Percentiles rank a stretch among this genome's conserved stretches.
Evolutionary conservation across 2,888 invertebrate genomes (phyloP).

Genomic region (Acleris emargana): DNA sequence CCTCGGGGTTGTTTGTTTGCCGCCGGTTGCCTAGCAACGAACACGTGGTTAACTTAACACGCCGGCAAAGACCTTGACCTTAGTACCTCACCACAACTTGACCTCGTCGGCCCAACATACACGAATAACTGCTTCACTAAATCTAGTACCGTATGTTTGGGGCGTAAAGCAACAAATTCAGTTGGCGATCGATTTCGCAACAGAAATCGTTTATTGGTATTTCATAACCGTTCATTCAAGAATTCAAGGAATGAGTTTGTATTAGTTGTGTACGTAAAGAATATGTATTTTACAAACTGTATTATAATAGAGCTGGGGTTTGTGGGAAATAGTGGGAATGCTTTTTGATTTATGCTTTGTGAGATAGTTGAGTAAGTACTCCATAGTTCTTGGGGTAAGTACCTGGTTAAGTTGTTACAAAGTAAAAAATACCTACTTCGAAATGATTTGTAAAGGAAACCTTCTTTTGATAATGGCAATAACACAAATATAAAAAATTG

Average conservation of each 20-base stretch:
- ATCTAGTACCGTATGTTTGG: background rate
- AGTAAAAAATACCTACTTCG: too few relatives aligned
- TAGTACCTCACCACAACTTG: constrained; percentile 56
- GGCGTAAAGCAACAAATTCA: background rate
- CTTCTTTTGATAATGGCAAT: too few relatives aligned
- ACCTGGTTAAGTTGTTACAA: too few relatives aligned
- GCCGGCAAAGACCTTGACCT: constrained; percentile 55
- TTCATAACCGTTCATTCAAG: constrained; percentile 2
- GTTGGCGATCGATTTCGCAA: background rate
- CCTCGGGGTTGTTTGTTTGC: constrained; percentile 60
- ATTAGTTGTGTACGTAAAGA: background rate
- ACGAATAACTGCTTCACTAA: background rate
- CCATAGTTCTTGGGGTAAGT: too few relatives aligned
- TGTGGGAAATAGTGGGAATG: too few relatives aligned
- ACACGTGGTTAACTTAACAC: constrained; percentile 73
- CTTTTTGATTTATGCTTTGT: too few relatives aligned
- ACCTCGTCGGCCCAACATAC: constrained; percentile 48
- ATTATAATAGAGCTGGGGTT: too few relatives aligned
- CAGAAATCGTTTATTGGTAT: constrained; percentile 1
- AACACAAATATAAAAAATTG: too few relatives aligned
- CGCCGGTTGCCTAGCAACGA: constrained; percentile 60
- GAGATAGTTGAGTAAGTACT: too few relatives aligned
- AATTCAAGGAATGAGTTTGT: constrained; percentile 13
- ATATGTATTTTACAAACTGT: background rate
- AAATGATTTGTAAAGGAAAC: too few relatives aligned